Percentiles rank a stretch among this genome's conserved stretches.
These are phyloP conservation scores for Heliothis subflexa DNA, from an alignment of 1,140 invertebrate genomes.

Conservation along the genomic window DNA sequence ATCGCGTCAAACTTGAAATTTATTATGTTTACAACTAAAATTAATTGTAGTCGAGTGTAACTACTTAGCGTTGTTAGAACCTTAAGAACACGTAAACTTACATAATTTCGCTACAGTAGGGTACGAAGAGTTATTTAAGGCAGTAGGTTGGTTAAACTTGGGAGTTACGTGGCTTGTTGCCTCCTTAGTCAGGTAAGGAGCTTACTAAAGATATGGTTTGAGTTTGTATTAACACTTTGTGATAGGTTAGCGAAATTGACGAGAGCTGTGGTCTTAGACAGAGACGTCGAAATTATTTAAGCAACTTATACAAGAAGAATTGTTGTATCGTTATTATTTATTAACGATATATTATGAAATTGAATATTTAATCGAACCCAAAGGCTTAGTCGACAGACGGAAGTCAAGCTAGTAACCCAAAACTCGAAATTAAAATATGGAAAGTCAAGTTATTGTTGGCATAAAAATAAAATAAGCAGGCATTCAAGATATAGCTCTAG, in stretches of 20 bases:
- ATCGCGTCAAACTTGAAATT: slow-evolving; percentile 23
- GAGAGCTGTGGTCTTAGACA: neutral
- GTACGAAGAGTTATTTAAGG: slow-evolving; percentile 2
- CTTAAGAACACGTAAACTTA: neutral
- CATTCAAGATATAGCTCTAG: slow-evolving; percentile 10
- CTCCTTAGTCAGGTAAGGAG: slow-evolving; percentile 14
- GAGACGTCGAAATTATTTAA: neutral
- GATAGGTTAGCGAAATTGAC: neutral
- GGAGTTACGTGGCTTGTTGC: slow-evolving; percentile 29
- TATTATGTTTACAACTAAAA: slow-evolving; percentile 30
- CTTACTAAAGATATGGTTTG: slow-evolving; percentile 17
- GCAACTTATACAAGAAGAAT: neutral
- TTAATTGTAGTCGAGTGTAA: slow-evolving; percentile 21
- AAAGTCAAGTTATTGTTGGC: neutral
- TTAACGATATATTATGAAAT: too few relatives aligned
- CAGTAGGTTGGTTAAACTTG: slow-evolving; percentile 18
- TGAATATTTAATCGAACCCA: too few relatives aligned
- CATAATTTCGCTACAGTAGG: neutral
- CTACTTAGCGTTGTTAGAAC: slow-evolving; percentile 10
- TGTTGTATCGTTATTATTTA: too few relatives aligned
- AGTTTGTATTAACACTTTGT: slow-evolving; percentile 8
- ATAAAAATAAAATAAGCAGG: neutral
- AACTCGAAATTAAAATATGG: neutral
- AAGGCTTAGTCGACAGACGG: too few relatives aligned
- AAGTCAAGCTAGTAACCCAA: neutral